Percentiles rank a stretch among this genome's conserved stretches.
Evolutionary conservation across 2,888 invertebrate genomes (phyloP).

Genomic region (Tethea ocularis): DNA sequence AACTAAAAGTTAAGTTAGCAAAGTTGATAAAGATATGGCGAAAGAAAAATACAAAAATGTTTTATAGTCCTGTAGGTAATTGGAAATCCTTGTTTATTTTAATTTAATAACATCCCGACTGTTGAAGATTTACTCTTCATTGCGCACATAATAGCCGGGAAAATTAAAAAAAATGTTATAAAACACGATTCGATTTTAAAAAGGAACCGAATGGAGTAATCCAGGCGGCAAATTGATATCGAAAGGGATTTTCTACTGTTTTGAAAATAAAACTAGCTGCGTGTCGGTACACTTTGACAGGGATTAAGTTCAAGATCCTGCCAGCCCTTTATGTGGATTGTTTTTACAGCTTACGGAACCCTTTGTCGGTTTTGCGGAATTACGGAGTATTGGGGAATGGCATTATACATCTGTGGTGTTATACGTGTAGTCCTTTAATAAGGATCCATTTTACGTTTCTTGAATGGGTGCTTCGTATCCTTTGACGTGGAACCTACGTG

Average conservation of each 20-base stretch:
- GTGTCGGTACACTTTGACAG: slow-evolving; percentile 69
- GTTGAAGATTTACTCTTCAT: slow-evolving; percentile 32
- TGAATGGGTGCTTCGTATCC: slow-evolving; percentile 61
- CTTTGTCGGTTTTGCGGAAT: slow-evolving; percentile 77
- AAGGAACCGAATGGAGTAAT: slow-evolving; percentile 60
- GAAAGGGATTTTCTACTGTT: slow-evolving; percentile 81
- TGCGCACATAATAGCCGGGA: slow-evolving; percentile 34
- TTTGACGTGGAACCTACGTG: slow-evolving; percentile 72
- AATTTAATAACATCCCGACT: slow-evolving; percentile 10
- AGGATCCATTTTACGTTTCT: slow-evolving; percentile 66
- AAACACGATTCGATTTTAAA: slow-evolving; percentile 59
- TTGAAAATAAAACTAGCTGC: slow-evolving; percentile 70
- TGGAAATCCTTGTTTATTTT: slow-evolving; percentile 6
- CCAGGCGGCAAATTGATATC: slow-evolving; percentile 80
- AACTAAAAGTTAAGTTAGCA: too few species aligned
- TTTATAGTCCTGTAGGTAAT: neutral
- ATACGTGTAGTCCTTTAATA: slow-evolving; percentile 36
- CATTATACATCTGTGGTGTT: slow-evolving; percentile 55
- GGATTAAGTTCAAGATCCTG: slow-evolving; percentile 69
- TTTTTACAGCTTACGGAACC: slow-evolving; percentile 80
- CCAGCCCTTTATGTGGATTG: slow-evolving; percentile 64
- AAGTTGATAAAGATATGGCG: neutral
- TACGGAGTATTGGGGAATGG: slow-evolving; percentile 49
- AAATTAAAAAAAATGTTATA: slow-evolving; percentile 57
- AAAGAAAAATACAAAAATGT: neutral